Percentiles rank a stretch among this genome's conserved stretches.
Conservation (phyloP, 2,113 vertebrate species). For the Eulemur rufifrons region DNA sequence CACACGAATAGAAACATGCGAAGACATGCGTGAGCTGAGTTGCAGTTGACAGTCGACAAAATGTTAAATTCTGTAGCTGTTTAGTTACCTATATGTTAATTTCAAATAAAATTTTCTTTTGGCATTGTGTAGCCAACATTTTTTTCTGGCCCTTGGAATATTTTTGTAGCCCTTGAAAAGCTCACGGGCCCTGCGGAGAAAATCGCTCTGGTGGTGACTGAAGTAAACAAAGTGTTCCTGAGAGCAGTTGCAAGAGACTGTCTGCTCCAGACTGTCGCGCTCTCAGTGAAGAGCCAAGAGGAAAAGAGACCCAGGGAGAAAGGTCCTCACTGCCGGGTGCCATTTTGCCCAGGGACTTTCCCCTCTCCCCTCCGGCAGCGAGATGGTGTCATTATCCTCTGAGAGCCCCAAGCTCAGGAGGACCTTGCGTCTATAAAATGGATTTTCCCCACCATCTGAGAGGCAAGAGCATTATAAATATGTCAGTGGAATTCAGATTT, state of each 20-base stretch:
- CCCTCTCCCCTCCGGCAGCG: not conserved
- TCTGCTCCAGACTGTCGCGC: accelerated
- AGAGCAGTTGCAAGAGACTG: not conserved
- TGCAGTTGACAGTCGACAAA: not conserved
- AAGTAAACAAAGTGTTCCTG: not conserved
- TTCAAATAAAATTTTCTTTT: not conserved
- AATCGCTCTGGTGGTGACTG: not conserved
- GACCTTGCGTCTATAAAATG: not conserved
- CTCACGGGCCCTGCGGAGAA: not conserved
- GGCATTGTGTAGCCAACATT: not conserved
- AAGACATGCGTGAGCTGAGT: not conserved
- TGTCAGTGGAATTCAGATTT: slow-evolving; percentile 72
- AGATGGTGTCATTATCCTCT: not conserved
- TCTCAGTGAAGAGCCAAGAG: not conserved
- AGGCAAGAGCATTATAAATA: slow-evolving; percentile 24
- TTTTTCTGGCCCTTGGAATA: not conserved
- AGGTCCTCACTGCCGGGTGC: accelerated
- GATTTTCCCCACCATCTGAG: slow-evolving; percentile 52
- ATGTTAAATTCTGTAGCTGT: not conserved
- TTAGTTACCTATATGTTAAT: not conserved
- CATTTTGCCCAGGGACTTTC: not conserved
- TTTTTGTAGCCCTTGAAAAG: not conserved
- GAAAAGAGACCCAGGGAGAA: not conserved
- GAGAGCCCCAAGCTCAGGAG: not conserved
- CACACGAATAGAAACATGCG: not conserved